Evolutionary conservation across 2,797 vertebrate species (phyloP).

Genomic region (Oryzias dopingdopingensis): DNA sequence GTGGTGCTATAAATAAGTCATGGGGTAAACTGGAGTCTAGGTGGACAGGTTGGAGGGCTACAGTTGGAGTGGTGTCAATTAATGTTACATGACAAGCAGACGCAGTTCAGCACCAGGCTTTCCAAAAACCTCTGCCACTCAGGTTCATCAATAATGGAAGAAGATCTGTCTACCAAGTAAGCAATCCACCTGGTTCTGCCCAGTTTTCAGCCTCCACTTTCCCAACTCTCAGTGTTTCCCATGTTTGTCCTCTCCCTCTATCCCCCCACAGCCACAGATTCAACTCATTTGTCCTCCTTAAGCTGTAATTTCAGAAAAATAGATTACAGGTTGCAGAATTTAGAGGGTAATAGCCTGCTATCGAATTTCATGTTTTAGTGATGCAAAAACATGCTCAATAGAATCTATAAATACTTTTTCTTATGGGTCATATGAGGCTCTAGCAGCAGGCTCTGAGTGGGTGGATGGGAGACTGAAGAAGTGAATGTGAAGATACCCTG

Average conservation of each 20-base stretch:
- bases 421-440: slow-evolving; percentile 21
- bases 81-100: slow-evolving; percentile 64
- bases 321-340: slow-evolving; percentile 40
- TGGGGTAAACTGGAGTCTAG: slow-evolving; percentile 47
- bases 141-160: slow-evolving; percentile 69
- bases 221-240: background rate
- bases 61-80: slow-evolving; percentile 48
- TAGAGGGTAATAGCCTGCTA: slow-evolving; percentile 31
- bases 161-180: slow-evolving; percentile 17
- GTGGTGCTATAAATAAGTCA: slow-evolving; percentile 68
- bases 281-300: slow-evolving; percentile 29
- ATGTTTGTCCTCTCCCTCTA: slow-evolving; percentile 21
- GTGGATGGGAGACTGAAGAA: slow-evolving; percentile 40
- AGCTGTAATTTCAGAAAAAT: slow-evolving; percentile 37
- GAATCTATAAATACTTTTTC: slow-evolving; percentile 53
- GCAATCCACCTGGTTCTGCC: slow-evolving; percentile 17
- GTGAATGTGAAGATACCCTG: slow-evolving; percentile 31
- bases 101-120: slow-evolving; percentile 33
- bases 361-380: slow-evolving; percentile 35
- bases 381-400: slow-evolving; percentile 42
- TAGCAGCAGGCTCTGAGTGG: slow-evolving; percentile 51
- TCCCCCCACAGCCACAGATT: slow-evolving; percentile 20
- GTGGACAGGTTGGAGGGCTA: slow-evolving; percentile 21
- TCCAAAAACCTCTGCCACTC: slow-evolving; percentile 33
- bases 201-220: background rate